phyloP scores from a whole-genome alignment of 2,797 vertebrate genomes.

The Premnoplex brunnescens region DNA sequence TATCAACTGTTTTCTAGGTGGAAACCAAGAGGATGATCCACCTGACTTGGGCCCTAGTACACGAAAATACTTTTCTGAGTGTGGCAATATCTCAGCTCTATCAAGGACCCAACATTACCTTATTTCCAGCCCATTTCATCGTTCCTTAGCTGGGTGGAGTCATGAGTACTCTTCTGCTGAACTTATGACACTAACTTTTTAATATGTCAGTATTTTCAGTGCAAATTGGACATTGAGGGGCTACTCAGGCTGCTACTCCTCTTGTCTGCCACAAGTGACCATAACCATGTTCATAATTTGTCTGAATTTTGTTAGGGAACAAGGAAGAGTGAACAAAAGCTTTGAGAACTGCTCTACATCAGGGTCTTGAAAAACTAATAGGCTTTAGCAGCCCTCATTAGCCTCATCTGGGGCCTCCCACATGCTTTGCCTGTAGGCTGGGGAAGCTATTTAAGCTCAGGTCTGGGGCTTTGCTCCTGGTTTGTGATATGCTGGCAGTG shows the following conservation, averaged over 20 bases:
- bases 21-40: not conserved
- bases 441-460: not conserved
- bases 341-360: not conserved
- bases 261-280: not conserved
- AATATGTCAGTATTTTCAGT: not conserved
- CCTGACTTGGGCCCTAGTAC: not conserved
- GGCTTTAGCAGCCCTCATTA: not conserved
- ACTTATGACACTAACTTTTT: not conserved
- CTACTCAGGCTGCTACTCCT: not conserved
- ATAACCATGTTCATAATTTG: rapidly evolving
- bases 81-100: not conserved
- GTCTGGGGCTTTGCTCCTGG: rapidly evolving
- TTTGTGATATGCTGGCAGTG: not conserved
- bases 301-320: not conserved
- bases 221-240: not conserved
- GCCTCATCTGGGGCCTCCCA: not conserved
- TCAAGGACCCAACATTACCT: not conserved
- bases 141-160: not conserved
- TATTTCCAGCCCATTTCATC: not conserved
- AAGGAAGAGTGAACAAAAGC: not conserved
- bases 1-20: not conserved
- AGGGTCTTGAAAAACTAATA: not conserved
- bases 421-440: not conserved
- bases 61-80: not conserved
- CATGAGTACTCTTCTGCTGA: not conserved